phyloP scores from a whole-genome alignment of 1,140 invertebrate species.

The Prorops nasuta region DNA sequence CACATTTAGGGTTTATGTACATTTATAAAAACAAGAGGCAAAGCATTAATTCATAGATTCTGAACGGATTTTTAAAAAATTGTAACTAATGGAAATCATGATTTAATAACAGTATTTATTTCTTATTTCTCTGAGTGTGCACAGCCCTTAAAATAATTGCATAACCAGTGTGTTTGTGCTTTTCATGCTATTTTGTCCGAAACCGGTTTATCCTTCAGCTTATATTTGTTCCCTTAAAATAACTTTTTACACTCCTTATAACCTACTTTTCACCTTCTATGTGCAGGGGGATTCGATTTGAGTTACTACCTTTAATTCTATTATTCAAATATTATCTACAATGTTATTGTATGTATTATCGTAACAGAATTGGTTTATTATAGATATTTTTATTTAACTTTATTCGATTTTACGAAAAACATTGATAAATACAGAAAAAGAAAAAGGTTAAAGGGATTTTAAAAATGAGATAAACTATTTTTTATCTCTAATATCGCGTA shows the following conservation, averaged over 20 bases:
- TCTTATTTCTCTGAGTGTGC: background rate
- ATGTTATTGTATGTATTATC: background rate
- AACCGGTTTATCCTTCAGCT: background rate
- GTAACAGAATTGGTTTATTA: background rate
- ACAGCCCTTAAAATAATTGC: background rate
- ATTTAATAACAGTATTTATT: background rate
- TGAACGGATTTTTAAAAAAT: background rate
- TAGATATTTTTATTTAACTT: background rate
- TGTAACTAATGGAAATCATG: background rate
- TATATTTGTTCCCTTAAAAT: background rate
- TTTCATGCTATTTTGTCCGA: no score
- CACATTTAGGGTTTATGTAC: background rate
- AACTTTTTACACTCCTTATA: background rate
- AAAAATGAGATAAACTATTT: no score
- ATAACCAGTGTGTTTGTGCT: no score
- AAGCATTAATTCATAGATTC: background rate
- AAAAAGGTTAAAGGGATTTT: no score
- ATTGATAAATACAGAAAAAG: background rate
- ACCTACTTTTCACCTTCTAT: no score
- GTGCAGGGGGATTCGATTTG: no score
- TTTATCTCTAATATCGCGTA: no score
- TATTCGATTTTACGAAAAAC: background rate
- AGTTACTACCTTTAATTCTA: background rate
- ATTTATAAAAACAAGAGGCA: background rate
- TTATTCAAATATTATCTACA: background rate